Conservation (phyloP, 2,113 vertebrate genomes). For the Tinamus guttatus region DNA sequence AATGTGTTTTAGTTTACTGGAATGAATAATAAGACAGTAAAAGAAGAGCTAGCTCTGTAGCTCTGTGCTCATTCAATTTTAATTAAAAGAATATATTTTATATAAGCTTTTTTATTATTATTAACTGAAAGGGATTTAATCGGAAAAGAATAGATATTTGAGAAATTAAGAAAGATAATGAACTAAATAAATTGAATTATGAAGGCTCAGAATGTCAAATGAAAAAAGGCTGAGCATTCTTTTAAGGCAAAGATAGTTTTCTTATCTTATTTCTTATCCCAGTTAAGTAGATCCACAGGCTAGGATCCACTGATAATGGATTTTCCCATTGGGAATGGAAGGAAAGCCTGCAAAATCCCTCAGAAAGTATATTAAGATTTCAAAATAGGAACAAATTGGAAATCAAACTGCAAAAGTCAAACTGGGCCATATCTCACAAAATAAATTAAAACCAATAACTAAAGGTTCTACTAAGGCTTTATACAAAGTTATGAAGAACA, state of each 20-base stretch:
- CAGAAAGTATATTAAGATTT: neutral
- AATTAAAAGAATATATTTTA: constrained; percentile 28
- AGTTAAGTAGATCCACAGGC: neutral
- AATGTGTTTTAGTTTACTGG: neutral
- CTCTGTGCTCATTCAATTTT: neutral
- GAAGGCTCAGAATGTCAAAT: neutral
- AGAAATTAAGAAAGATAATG: neutral
- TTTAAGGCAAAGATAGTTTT: neutral
- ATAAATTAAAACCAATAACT: neutral
- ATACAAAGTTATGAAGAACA: neutral
- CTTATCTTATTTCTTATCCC: neutral
- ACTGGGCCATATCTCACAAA: neutral
- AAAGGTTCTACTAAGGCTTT: neutral
- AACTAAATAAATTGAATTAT: neutral
- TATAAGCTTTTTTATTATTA: neutral
- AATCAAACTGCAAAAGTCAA: neutral
- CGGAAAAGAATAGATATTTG: neutral
- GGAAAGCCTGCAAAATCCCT: neutral
- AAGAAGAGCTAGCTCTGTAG: neutral
- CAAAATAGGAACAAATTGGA: neutral
- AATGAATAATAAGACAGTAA: constrained; percentile 5
- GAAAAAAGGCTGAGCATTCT: neutral
- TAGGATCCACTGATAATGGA: neutral
- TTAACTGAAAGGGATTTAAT: neutral
- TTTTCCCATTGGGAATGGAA: neutral